Conservation (phyloP, 2,888 invertebrate species). For the Conistra vaccinii region DNA sequence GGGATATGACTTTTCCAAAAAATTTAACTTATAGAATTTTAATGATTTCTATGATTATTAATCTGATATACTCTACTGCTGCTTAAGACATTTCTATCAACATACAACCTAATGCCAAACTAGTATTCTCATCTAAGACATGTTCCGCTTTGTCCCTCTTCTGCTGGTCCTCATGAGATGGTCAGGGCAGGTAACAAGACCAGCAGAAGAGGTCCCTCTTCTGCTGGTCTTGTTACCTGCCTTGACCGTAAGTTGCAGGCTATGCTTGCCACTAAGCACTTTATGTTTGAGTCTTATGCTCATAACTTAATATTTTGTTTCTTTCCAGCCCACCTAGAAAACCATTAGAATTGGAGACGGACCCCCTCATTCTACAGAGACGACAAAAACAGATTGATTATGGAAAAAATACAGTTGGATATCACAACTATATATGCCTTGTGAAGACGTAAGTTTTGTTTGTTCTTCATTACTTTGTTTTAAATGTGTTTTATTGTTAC, state of each 20-base stretch:
- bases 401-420: slow-evolving; percentile 97
- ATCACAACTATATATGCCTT: slow-evolving; percentile 93
- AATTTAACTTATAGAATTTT: background rate
- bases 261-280: background rate
- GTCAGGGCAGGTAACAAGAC: no score
- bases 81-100: slow-evolving; percentile 1
- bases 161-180: background rate
- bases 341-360: slow-evolving; percentile 91
- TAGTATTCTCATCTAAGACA: background rate
- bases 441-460: slow-evolving; percentile 92
- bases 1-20: background rate
- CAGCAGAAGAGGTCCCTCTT: background rate
- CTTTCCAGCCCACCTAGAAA: slow-evolving; percentile 73
- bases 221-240: background rate
- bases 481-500: background rate
- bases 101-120: background rate
- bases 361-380: slow-evolving; percentile 93
- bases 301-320: slow-evolving; percentile 16
- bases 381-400: slow-evolving; percentile 98
- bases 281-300: background rate
- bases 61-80: background rate
- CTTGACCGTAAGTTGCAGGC: background rate
- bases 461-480: background rate
- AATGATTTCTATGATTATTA: background rate
- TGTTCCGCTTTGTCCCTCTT: background rate